phyloP scores from a whole-genome alignment of 2,113 vertebrate species.

The Meriones unguiculatus region DNA sequence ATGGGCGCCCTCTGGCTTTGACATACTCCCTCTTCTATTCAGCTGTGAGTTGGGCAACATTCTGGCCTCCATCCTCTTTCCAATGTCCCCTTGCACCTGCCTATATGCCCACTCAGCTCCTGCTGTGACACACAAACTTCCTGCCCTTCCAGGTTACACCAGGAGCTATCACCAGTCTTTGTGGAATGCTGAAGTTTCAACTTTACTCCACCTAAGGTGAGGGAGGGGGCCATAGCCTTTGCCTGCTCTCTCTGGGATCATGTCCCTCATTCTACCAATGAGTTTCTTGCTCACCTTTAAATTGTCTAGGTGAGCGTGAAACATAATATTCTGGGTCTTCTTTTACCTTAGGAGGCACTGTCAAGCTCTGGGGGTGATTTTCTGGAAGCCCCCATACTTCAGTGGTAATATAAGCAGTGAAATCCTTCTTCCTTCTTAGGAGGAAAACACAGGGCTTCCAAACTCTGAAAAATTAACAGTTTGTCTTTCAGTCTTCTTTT shows the following conservation, averaged over 20 bases:
- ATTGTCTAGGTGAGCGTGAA: not conserved
- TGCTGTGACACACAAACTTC: not conserved
- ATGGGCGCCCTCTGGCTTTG: not conserved
- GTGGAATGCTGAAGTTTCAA: not conserved
- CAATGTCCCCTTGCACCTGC: not conserved
- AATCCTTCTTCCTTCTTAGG: not conserved
- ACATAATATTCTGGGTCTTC: not conserved
- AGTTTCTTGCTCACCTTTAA: not conserved
- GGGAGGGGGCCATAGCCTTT: rapidly evolving
- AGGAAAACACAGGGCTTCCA: not conserved
- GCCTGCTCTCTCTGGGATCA: not conserved
- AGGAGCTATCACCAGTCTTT: not conserved
- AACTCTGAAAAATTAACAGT: not conserved
- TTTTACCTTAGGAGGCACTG: not conserved
- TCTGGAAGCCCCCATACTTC: not conserved
- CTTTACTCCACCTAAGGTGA: not conserved
- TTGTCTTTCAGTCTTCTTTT: not conserved
- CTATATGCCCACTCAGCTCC: not conserved
- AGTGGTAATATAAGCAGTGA: not conserved
- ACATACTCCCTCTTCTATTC: not conserved
- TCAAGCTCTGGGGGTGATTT: not conserved
- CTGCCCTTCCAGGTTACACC: not conserved
- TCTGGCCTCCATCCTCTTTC: not conserved
- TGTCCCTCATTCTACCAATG: not conserved
- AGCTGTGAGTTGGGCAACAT: not conserved